phyloP scores from a whole-genome alignment of 2,797 vertebrate species.

The Tangara arthus region DNA sequence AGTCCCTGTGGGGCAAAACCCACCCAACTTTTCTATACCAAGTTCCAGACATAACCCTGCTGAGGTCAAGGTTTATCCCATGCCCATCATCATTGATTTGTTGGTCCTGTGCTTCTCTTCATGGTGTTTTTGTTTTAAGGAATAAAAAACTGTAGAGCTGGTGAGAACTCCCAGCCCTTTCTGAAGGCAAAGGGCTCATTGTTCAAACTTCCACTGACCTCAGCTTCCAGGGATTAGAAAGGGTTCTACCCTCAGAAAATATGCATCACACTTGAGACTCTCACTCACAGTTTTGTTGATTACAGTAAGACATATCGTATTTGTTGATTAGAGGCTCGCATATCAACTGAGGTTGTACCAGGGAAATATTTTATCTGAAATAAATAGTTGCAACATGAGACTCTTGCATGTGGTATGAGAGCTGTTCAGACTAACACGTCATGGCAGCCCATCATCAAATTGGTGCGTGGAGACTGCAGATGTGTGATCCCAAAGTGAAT shows the following conservation, averaged over 20 bases:
- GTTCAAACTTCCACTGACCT: constrained; percentile 9
- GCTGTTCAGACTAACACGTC: background rate
- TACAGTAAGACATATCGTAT: background rate
- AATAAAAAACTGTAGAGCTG: background rate
- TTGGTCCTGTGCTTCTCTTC: background rate
- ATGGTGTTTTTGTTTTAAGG: background rate
- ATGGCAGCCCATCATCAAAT: background rate
- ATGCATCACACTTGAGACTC: background rate
- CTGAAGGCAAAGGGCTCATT: background rate
- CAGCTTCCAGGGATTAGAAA: constrained; percentile 7
- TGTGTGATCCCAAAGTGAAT: background rate
- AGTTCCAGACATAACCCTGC: background rate
- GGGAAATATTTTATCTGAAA: constrained; percentile 44
- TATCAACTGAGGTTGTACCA: background rate
- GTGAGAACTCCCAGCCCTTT: background rate
- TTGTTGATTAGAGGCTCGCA: background rate
- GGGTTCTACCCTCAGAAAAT: background rate
- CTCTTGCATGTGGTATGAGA: background rate
- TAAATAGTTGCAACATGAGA: background rate
- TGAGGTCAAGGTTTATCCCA: background rate
- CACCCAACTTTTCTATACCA: background rate
- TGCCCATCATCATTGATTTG: background rate
- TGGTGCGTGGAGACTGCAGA: background rate
- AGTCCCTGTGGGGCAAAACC: background rate
- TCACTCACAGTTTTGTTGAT: background rate